Evolutionary conservation across 1,140 invertebrate species (phyloP).

Genomic region (Drosophila ficusphila): DNA sequence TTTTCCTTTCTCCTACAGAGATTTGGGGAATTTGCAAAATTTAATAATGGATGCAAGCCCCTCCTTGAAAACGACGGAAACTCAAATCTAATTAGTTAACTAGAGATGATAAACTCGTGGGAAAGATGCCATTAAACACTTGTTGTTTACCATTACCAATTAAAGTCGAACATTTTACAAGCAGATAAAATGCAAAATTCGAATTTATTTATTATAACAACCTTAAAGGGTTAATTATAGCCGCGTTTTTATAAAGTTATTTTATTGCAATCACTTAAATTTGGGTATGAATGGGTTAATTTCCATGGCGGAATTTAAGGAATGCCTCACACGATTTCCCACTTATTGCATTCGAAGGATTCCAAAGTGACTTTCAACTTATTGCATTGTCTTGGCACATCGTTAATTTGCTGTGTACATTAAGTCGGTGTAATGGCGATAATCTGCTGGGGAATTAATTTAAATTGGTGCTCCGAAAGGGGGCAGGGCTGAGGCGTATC

Average conservation of each 20-base stretch:
- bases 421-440: conserved; percentile 37
- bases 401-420: conserved; percentile 53
- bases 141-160: too few relatives aligned
- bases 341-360: conserved; percentile 27
- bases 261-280: not conserved
- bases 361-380: conserved; percentile 38
- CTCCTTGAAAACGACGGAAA: not conserved
- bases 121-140: not conserved
- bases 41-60: not conserved
- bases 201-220: too few relatives aligned
- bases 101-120: not conserved
- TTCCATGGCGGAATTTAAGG: not conserved
- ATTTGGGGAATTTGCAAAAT: too few relatives aligned
- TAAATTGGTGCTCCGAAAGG: conserved; percentile 25
- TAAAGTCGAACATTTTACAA: too few relatives aligned
- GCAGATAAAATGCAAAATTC: too few relatives aligned
- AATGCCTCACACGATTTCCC: conserved; percentile 15
- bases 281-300: not conserved
- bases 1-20: not conserved
- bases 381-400: conserved; percentile 46
- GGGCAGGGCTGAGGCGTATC: conserved; percentile 4
- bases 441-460: conserved; percentile 52
- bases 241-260: too few relatives aligned
- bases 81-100: not conserved
- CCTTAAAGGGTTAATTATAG: not conserved